phyloP scores from a whole-genome alignment of 2,797 vertebrate genomes.

The Sebastes wilsoni region DNA sequence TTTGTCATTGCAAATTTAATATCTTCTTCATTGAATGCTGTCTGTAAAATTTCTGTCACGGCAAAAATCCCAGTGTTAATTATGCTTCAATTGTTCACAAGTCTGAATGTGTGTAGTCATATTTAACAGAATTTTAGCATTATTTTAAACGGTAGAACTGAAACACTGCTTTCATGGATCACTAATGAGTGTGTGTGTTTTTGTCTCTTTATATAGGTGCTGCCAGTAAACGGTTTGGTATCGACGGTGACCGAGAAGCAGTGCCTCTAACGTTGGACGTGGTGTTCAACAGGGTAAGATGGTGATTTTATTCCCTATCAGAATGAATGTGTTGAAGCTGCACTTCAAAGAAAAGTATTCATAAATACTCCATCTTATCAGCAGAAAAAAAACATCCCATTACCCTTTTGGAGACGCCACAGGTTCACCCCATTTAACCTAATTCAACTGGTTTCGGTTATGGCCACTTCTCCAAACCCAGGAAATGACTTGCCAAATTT shows the following conservation, averaged over 20 bases:
- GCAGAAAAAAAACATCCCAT: accelerated
- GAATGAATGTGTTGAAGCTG: background rate
- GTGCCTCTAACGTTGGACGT: conserved; percentile 93
- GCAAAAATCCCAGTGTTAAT: background rate
- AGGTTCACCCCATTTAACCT: background rate
- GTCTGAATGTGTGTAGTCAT: background rate
- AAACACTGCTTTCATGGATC: background rate
- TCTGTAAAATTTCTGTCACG: background rate
- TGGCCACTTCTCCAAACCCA: background rate
- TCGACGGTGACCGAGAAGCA: conserved; percentile 95
- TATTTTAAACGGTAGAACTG: background rate
- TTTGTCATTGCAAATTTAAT: background rate
- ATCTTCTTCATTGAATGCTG: background rate
- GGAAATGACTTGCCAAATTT: conserved; percentile 6
- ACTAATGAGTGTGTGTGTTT: background rate
- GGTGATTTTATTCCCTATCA: background rate
- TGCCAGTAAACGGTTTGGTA: conserved; percentile 94
- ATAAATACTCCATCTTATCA: background rate
- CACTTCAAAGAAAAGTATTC: background rate
- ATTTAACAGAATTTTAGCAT: background rate
- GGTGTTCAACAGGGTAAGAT: conserved; percentile 90
- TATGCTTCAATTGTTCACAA: background rate
- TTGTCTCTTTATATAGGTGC: conserved; percentile 81
- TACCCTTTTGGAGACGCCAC: background rate
- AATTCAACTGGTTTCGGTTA: background rate